Conservation (phyloP, 1,140 invertebrate species). For the Zeugodacus cucurbitae region DNA sequence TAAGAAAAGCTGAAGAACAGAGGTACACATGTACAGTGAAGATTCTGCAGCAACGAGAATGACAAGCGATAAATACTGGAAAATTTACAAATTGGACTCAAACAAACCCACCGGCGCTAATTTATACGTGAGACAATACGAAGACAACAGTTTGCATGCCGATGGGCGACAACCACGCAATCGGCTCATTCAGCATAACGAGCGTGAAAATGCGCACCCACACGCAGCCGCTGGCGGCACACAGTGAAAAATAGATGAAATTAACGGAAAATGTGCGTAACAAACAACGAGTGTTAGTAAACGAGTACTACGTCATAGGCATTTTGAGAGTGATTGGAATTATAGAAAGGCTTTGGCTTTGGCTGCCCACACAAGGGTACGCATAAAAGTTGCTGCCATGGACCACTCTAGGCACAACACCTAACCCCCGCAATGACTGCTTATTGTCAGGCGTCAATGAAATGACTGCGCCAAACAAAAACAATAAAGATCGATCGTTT, state of each 20-base stretch:
- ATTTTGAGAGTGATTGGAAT: neutral
- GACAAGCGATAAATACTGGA: neutral
- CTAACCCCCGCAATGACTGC: neutral
- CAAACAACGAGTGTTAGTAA: neutral
- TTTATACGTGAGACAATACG: neutral
- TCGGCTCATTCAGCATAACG: neutral
- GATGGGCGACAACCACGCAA: constrained; percentile 14
- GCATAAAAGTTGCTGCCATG: neutral
- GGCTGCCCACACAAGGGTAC: neutral
- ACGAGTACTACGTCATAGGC: neutral
- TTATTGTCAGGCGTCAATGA: neutral
- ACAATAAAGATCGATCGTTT: neutral
- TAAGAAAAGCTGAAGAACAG: neutral
- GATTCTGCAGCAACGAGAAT: neutral
- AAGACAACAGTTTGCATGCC: neutral
- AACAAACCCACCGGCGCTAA: neutral
- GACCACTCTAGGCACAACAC: too few species aligned
- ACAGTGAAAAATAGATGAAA: neutral
- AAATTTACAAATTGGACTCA: neutral
- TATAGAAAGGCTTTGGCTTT: neutral
- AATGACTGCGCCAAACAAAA: neutral
- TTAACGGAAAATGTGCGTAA: neutral
- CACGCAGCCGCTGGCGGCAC: neutral
- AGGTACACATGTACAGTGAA: neutral
- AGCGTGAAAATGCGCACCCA: neutral